Evolutionary conservation across 2,888 invertebrate genomes (phyloP).

Genomic region (Chromoteleia sp.): DNA sequence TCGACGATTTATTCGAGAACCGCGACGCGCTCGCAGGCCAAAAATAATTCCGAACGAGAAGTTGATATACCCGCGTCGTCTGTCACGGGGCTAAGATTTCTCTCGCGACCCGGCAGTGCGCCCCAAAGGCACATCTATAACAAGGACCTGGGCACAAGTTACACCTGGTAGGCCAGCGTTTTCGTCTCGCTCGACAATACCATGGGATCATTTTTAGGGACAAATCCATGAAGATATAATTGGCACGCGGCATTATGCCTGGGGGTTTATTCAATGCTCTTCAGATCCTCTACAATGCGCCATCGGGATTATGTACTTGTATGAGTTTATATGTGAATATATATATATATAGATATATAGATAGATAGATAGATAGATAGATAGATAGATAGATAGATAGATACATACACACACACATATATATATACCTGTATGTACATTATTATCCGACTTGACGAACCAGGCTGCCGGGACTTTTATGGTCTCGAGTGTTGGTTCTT

Average conservation of each 20-base stretch:
- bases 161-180: constrained; percentile 54
- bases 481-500: constrained; percentile 55
- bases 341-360: constrained; percentile 3
- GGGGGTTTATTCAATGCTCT: constrained; percentile 34
- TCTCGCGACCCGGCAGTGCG: too few relatives aligned
- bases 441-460: constrained; percentile 47
- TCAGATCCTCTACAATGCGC: constrained; percentile 19
- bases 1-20: constrained; percentile 11
- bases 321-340: background rate
- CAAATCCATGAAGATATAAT: constrained; percentile 59
- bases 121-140: constrained; percentile 15
- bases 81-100: background rate
- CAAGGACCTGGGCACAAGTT: constrained; percentile 34
- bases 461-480: constrained; percentile 36
- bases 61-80: constrained; percentile 28
- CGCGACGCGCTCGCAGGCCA: constrained; percentile 1
- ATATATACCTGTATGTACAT: constrained; percentile 26
- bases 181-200: too few relatives aligned
- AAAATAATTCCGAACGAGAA: constrained; percentile 30
- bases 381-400: too few relatives aligned
- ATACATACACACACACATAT: background rate
- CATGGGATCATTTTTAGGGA: constrained; percentile 43
- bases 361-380: too few relatives aligned
- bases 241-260: constrained; percentile 59
- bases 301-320: background rate